These are phyloP conservation scores for Arenicola marina DNA, from an alignment of 2,888 invertebrate species.

Conservation along the genomic window DNA sequence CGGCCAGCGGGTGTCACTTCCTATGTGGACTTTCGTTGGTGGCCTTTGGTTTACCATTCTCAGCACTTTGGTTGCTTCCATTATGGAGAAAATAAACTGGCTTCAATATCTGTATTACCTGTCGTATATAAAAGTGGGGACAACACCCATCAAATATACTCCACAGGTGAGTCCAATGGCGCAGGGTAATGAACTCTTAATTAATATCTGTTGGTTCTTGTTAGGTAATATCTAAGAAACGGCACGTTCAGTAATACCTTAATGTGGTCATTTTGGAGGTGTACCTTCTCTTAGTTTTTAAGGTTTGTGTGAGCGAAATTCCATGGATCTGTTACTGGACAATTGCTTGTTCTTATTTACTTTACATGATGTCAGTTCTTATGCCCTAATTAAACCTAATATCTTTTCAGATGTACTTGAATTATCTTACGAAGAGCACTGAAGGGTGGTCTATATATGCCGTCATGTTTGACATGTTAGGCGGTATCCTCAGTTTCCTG, in stretches of 20 bases:
- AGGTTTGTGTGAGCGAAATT: too few relatives aligned
- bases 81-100: slow-evolving; percentile 53
- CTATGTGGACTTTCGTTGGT: slow-evolving; percentile 10
- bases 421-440: slow-evolving; percentile 90
- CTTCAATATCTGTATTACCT: slow-evolving; percentile 87
- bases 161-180: slow-evolving; percentile 77
- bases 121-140: slow-evolving; percentile 88
- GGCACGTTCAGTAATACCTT: too few relatives aligned
- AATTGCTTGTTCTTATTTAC: too few relatives aligned
- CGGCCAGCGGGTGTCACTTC: slow-evolving; percentile 17
- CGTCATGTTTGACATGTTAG: slow-evolving; percentile 90
- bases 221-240: too few relatives aligned
- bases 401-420: slow-evolving; percentile 80
- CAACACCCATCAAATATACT: slow-evolving; percentile 92
- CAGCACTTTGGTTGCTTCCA: slow-evolving; percentile 65
- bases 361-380: too few relatives aligned
- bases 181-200: too few relatives aligned
- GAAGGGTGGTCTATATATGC: slow-evolving; percentile 97
- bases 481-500: slow-evolving; percentile 85
- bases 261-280: too few relatives aligned
- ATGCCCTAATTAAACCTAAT: too few relatives aligned
- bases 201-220: too few relatives aligned
- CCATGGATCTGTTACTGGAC: too few relatives aligned
- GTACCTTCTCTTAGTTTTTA: too few relatives aligned
- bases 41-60: slow-evolving; percentile 22